Conservation (phyloP, 2,888 invertebrate genomes). For the Scaptomyza cyrtandrae region DNA sequence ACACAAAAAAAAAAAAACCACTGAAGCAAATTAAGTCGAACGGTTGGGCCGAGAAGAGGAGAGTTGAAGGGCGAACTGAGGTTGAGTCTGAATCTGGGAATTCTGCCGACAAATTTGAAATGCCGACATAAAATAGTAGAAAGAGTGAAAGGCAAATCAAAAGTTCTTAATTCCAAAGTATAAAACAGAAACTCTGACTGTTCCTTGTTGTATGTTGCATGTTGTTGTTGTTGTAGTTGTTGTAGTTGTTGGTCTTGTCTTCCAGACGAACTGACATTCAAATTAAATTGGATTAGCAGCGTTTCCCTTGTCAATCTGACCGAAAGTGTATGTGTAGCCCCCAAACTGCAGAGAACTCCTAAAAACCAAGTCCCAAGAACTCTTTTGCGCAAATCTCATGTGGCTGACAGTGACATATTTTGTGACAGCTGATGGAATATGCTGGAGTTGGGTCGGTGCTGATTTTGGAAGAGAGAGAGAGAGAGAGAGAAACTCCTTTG, state of each 20-base stretch:
- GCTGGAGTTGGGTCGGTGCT: slow-evolving; percentile 50
- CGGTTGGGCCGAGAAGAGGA: slow-evolving; percentile 24
- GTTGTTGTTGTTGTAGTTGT: slow-evolving; percentile 42
- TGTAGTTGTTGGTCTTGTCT: slow-evolving; percentile 64
- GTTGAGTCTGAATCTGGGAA: slow-evolving; percentile 27
- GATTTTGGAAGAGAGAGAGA: slow-evolving; percentile 28
- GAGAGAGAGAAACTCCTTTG: slow-evolving; percentile 15
- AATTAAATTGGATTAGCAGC: slow-evolving; percentile 83
- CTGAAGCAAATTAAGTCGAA: slow-evolving; percentile 71
- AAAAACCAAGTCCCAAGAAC: slow-evolving; percentile 21
- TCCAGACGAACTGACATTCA: slow-evolving; percentile 84
- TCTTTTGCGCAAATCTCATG: slow-evolving; percentile 78
- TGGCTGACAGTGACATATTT: slow-evolving; percentile 83
- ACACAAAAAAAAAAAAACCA: slow-evolving; percentile 47
- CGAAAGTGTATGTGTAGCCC: slow-evolving; percentile 35
- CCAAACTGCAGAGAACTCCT: slow-evolving; percentile 29
- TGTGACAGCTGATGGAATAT: slow-evolving; percentile 84
- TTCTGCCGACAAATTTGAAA: slow-evolving; percentile 68
- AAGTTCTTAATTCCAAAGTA: slow-evolving; percentile 63
- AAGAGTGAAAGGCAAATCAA: slow-evolving; percentile 61
- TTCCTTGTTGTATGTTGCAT: slow-evolving; percentile 13
- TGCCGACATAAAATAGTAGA: slow-evolving; percentile 62
- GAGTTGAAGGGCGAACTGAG: background rate
- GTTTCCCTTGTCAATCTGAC: slow-evolving; percentile 83
- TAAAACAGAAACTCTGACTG: slow-evolving; percentile 27